A percentile compares a stretch with the other conserved stretches of the same genome.
Evolutionary conservation across 2,888 invertebrate species (phyloP).

Genomic region (Rosalia funebris): DNA sequence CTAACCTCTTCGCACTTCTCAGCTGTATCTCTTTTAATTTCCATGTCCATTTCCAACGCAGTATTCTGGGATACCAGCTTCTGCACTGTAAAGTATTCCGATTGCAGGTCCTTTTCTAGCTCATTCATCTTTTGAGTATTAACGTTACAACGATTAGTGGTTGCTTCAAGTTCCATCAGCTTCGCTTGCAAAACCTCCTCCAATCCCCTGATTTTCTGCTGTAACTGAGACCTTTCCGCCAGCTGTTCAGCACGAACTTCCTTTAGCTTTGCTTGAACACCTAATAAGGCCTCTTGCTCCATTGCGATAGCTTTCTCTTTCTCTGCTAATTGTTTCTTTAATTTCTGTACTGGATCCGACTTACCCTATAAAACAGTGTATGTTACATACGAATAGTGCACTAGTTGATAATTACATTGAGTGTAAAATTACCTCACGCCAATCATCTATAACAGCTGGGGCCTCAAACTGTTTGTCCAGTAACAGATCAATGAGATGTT

Average conservation of each 20-base stretch:
- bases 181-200: slow-evolving; percentile 67
- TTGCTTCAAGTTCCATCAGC: slow-evolving; percentile 71
- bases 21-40: too few species aligned
- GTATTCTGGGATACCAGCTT: slow-evolving; percentile 69
- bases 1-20: slow-evolving; percentile 67
- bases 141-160: slow-evolving; percentile 71
- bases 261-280: slow-evolving; percentile 80
- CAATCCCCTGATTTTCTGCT: slow-evolving; percentile 67
- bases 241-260: slow-evolving; percentile 79
- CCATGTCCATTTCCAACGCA: slow-evolving; percentile 71
- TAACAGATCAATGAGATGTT: slow-evolving; percentile 87
- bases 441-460: slow-evolving; percentile 79
- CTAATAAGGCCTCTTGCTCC: slow-evolving; percentile 79
- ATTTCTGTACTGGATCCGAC: slow-evolving; percentile 84
- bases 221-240: slow-evolving; percentile 70
- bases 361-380: slow-evolving; percentile 68
- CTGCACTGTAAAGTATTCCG: slow-evolving; percentile 66
- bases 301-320: slow-evolving; percentile 82
- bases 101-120: slow-evolving; percentile 71
- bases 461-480: slow-evolving; percentile 89
- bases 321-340: slow-evolving; percentile 89
- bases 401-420: slow-evolving; percentile 11
- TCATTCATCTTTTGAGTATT: slow-evolving; percentile 70
- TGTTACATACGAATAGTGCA: not conserved
- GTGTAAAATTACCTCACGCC: slow-evolving; percentile 75